A percentile compares a stretch with the other conserved stretches of the same genome.
phyloP scores from a whole-genome alignment of 2,797 vertebrate genomes.

The Paratrypauchen microcephalus region DNA sequence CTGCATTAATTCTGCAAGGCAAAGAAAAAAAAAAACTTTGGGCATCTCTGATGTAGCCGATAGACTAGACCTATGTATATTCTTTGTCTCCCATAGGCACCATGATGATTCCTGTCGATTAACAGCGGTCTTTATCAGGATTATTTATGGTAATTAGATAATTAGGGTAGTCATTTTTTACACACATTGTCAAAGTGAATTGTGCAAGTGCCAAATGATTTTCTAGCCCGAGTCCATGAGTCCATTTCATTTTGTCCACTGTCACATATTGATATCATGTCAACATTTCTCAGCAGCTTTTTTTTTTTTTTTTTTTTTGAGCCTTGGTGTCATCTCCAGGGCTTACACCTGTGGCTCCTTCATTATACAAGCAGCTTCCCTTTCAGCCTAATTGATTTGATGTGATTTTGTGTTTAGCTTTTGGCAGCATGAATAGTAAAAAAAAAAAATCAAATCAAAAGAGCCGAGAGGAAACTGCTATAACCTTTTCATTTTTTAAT shows the following conservation, averaged over 20 bases:
- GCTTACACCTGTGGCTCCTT: conserved; percentile 18
- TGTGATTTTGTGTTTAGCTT: conserved; percentile 25
- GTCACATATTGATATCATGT: conserved; percentile 2
- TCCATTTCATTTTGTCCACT: neutral
- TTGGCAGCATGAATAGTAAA: conserved; percentile 8
- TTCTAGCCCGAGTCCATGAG: neutral
- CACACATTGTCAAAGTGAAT: no score
- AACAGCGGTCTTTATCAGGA: no score
- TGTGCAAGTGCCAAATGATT: no score
- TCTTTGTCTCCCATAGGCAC: no score
- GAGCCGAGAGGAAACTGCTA: neutral
- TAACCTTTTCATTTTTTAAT: neutral
- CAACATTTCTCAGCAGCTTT: neutral
- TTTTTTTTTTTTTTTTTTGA: neutral
- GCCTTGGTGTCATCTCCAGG: neutral
- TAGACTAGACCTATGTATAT: no score
- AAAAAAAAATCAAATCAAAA: neutral
- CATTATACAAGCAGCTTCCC: conserved; percentile 7
- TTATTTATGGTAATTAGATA: no score
- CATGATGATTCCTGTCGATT: no score
- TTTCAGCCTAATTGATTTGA: conserved; percentile 17
- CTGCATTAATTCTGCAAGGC: no score
- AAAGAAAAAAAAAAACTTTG: no score
- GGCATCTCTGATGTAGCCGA: no score
- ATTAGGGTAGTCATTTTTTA: no score